These are phyloP conservation scores for Telmatochromis sp. DNA, from an alignment of 2,113 vertebrate genomes.

Conservation along the genomic window DNA sequence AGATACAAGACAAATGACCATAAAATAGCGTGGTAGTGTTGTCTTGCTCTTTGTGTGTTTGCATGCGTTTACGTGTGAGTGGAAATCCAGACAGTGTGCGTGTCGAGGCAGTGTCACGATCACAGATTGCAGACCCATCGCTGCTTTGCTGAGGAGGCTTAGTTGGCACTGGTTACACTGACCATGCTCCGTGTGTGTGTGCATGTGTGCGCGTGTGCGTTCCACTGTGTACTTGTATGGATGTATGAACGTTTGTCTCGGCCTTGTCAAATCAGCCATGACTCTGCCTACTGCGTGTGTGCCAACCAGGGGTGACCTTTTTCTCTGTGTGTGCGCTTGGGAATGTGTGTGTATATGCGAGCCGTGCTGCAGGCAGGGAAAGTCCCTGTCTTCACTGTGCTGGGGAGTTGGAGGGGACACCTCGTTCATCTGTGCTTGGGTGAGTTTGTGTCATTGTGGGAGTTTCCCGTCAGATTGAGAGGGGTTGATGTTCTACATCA, in stretches of 20 bases:
- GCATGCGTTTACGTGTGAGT: neutral
- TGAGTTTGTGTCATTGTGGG: conserved; percentile 8
- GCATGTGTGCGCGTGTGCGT: neutral
- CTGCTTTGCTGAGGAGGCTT: conserved; percentile 23
- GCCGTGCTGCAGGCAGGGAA: conserved; percentile 49
- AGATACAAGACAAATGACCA: conserved; percentile 18
- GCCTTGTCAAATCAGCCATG: conserved; percentile 32
- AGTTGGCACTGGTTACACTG: conserved; percentile 26
- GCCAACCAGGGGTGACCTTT: conserved; percentile 25
- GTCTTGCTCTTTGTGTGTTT: neutral
- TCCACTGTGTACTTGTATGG: neutral
- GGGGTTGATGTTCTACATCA: neutral
- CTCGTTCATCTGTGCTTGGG: conserved; percentile 15
- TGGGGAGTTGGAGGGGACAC: conserved; percentile 22
- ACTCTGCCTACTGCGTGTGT: conserved; percentile 22
- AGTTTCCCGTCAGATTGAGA: conserved; percentile 4
- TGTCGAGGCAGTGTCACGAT: conserved; percentile 48
- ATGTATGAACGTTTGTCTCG: neutral
- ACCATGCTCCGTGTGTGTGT: neutral
- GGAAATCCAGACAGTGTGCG: conserved; percentile 19
- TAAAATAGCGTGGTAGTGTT: neutral
- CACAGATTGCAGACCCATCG: conserved; percentile 45
- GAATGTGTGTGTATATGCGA: neutral
- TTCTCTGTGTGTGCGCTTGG: neutral
- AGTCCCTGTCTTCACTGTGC: conserved; percentile 32